Base-by-base conservation (phyloP, 2,113 vertebrate genomes). In the Microcebus ravelobensis region DNA sequence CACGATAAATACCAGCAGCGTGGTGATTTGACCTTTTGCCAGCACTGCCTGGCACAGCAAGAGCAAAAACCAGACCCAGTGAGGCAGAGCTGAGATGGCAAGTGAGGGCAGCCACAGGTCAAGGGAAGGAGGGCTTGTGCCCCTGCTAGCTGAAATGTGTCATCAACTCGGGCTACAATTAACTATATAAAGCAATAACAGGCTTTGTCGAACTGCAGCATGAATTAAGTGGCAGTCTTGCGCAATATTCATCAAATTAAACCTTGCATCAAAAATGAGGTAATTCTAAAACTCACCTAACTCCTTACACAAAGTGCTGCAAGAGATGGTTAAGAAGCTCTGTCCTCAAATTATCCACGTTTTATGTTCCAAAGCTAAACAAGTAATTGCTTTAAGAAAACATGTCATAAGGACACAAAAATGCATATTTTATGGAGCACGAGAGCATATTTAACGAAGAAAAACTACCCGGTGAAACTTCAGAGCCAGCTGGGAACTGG, bases 251-350 rank as follows among this genome's bases (percentile, higher is more conserved):
- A 67, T 57, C 74, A 42, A 83, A 93, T 74, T n/a, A 81, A 88
- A 80, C 82, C 76, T 92, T 45, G 80, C 10, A 84, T 59, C 57
- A 68, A 83, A 94, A 96, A 73, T 76, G 21, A 96, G 91, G 17
- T 71, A 87, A 87, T 42, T 87, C 39, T 84, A 92, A 89, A 80
- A 87, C 2, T 18, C 67, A 67, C 4, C 50, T 55, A n/a, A n/a
- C 55, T 89, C 14, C 18, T 61, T 18, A n/a, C 8, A 17, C 57
- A 79, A 86, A 71, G 71, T 39, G 50, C 65, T 82, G 14, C 65
- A 87, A 94, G 4, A 6, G 13, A 65, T 76, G 71, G 57, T 71
- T 85, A 89, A 42, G 45, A 85, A 87, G 11, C 76, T 88, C 52
- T 86, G 31, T 67, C 20, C 25, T 86, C 82, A 76, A 86, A 81